These are phyloP conservation scores for Antennarius striatus DNA, from an alignment of 2,113 vertebrate species.

Conservation along the genomic window DNA sequence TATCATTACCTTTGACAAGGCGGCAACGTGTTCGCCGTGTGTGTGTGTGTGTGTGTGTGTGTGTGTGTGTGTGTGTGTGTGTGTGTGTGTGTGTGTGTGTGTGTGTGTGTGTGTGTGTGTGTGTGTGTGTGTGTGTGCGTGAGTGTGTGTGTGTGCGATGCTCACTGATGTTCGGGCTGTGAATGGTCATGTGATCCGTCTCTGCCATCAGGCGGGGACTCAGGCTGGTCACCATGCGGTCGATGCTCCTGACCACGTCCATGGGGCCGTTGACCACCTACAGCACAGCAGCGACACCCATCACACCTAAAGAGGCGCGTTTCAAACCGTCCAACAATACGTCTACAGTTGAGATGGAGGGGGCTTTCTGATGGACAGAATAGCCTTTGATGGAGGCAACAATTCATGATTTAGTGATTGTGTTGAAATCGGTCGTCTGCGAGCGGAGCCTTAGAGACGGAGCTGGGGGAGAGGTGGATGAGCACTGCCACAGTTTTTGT, in stretches of 20 bases:
- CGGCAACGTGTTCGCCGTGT: background rate
- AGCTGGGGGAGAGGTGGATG: constrained; percentile 36
- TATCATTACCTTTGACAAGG: no score
- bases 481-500: constrained; percentile 50
- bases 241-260: constrained; percentile 84
- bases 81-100: background rate
- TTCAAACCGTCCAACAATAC: constrained; percentile 42
- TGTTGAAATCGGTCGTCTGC: constrained; percentile 40
- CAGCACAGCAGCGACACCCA: constrained; percentile 26
- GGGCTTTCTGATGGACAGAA: constrained; percentile 20
- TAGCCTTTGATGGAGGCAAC: constrained; percentile 26
- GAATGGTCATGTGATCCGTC: constrained; percentile 75
- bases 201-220: constrained; percentile 74
- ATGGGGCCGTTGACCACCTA: constrained; percentile 88
- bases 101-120: background rate
- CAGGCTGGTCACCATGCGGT: constrained; percentile 82
- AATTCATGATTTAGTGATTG: constrained; percentile 32
- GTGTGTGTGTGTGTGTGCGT: no score
- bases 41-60: background rate
- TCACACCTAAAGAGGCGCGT: constrained; percentile 15
- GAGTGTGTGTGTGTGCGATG: background rate
- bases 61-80: no score
- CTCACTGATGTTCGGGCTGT: constrained; percentile 82
- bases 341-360: constrained; percentile 9
- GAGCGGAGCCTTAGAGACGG: constrained; percentile 50